Percentiles rank a stretch among this genome's conserved stretches.
These are phyloP conservation scores for Peromyscus eremicus DNA, from an alignment of 2,797 vertebrate genomes.

Conservation along the genomic window DNA sequence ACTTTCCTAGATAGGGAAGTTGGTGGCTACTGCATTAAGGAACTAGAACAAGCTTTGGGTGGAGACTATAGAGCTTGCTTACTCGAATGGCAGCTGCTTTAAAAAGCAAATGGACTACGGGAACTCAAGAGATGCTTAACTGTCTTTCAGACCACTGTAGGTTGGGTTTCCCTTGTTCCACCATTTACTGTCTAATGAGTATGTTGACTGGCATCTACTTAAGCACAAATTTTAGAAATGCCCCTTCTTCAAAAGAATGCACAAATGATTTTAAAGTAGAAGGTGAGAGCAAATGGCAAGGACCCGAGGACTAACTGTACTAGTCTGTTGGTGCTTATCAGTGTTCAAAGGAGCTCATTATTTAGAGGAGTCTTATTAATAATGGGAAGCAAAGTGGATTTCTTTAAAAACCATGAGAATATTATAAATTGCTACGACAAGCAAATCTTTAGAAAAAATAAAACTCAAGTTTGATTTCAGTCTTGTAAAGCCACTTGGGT, in stretches of 20 bases:
- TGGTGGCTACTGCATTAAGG: not conserved
- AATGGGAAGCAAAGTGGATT: not conserved
- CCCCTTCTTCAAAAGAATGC: conserved; percentile 13
- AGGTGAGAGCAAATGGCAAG: not conserved
- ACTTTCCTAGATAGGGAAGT: not conserved
- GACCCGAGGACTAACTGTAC: conserved; percentile 11
- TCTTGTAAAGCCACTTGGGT: not conserved
- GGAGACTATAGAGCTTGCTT: not conserved
- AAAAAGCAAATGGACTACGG: conserved; percentile 41
- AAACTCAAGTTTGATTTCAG: conserved; percentile 6
- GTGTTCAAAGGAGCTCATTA: not conserved
- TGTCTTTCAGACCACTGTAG: not conserved
- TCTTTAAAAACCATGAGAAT: not conserved
- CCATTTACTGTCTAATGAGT: not conserved
- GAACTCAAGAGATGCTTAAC: not conserved
- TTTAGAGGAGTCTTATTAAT: not conserved
- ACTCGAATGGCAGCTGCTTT: conserved; percentile 4
- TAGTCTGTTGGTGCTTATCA: not conserved
- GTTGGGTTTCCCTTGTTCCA: conserved; percentile 25
- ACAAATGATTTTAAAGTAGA: conserved; percentile 29
- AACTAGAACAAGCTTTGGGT: conserved; percentile 33
- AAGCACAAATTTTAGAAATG: conserved; percentile 32
- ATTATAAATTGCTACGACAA: conserved; percentile 10
- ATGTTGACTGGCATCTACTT: not conserved
- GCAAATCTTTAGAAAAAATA: not conserved